A percentile compares a stretch with the other conserved stretches of the same genome.
Evolutionary conservation across 2,113 vertebrate species (phyloP).

Genomic region (Dissostichus mawsoni): DNA sequence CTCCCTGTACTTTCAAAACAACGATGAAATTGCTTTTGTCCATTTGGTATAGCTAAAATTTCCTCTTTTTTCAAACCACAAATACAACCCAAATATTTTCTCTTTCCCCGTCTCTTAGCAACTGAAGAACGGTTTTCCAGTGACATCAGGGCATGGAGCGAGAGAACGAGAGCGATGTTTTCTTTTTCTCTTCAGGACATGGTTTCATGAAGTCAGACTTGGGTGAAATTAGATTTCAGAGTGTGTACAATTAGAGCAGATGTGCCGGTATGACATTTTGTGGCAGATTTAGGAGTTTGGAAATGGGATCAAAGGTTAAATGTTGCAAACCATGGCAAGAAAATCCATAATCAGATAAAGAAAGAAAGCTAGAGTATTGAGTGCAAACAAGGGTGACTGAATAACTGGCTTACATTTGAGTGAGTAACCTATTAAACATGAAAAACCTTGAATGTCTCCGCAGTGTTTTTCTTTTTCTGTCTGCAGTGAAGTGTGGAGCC

Average conservation of each 20-base stretch:
- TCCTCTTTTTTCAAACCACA: slow-evolving; percentile 68
- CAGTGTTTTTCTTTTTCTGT: slow-evolving; percentile 38
- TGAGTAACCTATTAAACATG: slow-evolving; percentile 31
- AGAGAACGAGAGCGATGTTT: slow-evolving; percentile 50
- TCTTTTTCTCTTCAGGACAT: slow-evolving; percentile 41
- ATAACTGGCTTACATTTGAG: slow-evolving; percentile 9
- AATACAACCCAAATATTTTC: slow-evolving; percentile 83
- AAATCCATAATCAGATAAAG: slow-evolving; percentile 12
- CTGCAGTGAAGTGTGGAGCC: slow-evolving; percentile 48
- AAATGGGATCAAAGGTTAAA: slow-evolving; percentile 20
- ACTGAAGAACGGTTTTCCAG: slow-evolving; percentile 83
- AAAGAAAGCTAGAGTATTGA: neutral
- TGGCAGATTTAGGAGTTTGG: slow-evolving; percentile 13
- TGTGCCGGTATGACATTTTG: slow-evolving; percentile 21
- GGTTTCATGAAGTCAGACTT: slow-evolving; percentile 69
- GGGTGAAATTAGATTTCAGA: slow-evolving; percentile 64
- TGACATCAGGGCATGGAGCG: slow-evolving; percentile 79
- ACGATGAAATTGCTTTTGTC: slow-evolving; percentile 69
- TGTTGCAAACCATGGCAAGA: slow-evolving; percentile 3
- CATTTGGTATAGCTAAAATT: slow-evolving; percentile 68
- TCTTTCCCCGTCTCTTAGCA: slow-evolving; percentile 82
- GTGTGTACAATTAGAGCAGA: slow-evolving; percentile 49
- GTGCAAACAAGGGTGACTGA: slow-evolving; percentile 23
- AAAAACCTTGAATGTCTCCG: slow-evolving; percentile 47
- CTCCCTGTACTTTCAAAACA: slow-evolving; percentile 65